Evolutionary conservation across 1,140 invertebrate species (phyloP), one percentile per base, ranked within the genome.

Genomic region (Zaprionus kolodkinae): DNA sequence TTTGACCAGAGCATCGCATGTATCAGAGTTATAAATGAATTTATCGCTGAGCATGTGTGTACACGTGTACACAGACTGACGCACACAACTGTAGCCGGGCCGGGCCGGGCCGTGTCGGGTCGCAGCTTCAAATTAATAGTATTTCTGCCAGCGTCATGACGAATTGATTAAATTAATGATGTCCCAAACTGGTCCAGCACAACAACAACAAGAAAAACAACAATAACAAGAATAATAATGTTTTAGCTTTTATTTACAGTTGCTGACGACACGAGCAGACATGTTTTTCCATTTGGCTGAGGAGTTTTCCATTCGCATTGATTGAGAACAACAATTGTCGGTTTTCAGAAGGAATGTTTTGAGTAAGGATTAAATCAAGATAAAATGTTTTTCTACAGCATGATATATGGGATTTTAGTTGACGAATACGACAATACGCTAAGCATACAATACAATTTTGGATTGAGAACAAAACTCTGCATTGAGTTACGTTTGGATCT

Each of bases 1-100:
- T 81, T 86, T 86, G 82, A 79, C 82, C 82, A 72, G 68, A 27
- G 36, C 36, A 38, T 68, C 40, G 55, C 48, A 61, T 76, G 78
- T 76, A 78, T 68, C 72, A 70, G 76, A 87, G 79, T 79, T 79
- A 74, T 79, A 87, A 82, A 87, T 87, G 83, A 87, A 79, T 87
- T 87, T 87, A 87, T 79, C 60, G 64, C 74, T 72, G 43, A 36
- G 35, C 48, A 25, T 21, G 52, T 54, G 59, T 61, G 59, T 27
- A 36, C 48, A 54, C 61, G 59, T 64, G 43, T 60, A n/a, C 45
- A 36, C 45, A 25, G 15, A 50, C 45, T 11, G 9, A 50, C 17
- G 15, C 45, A 25, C 17, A 12, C 45, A 50, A 38, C 9, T 63
- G 5, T 52, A 10, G 27, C 6, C 27, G 25, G 36, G 61, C 21